A percentile compares a stretch with the other conserved stretches of the same genome.
Evolutionary conservation across 2,113 vertebrate genomes (phyloP).

Genomic region (Hippocampus guttulatus): DNA sequence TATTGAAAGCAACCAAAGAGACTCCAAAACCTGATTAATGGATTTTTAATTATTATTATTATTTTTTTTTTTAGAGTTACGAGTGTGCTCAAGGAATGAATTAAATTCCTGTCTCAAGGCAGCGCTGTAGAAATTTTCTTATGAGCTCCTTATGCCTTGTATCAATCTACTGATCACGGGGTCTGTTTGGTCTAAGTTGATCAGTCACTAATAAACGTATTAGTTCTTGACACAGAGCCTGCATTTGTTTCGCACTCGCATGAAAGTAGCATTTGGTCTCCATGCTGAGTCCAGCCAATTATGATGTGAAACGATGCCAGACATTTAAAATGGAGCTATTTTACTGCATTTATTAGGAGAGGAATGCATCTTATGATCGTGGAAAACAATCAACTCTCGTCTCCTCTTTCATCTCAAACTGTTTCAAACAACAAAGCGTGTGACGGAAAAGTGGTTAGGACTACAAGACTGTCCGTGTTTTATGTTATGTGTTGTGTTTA

Average conservation of each 20-base stretch:
- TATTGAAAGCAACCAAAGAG: no score
- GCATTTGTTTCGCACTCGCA: constrained; percentile 36
- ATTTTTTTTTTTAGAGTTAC: no score
- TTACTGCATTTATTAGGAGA: constrained; percentile 22
- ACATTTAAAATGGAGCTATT: not conserved
- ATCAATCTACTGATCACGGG: constrained; percentile 23
- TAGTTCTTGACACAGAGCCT: constrained; percentile 34
- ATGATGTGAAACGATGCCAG: constrained; percentile 25
- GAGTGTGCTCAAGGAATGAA: no score
- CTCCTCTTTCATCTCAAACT: no score
- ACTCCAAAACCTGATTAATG: no score
- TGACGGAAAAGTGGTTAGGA: no score
- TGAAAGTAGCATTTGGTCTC: constrained; percentile 25
- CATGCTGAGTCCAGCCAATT: constrained; percentile 37
- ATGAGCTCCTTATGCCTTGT: not conserved
- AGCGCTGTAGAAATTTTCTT: not conserved
- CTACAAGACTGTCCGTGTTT: no score
- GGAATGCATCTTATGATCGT: constrained; percentile 15
- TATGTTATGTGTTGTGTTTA: no score
- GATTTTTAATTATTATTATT: no score
- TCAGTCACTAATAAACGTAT: constrained; percentile 30
- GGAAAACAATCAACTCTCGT: constrained; percentile 13
- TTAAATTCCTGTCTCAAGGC: no score
- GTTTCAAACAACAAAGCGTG: no score
- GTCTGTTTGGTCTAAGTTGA: constrained; percentile 26